A percentile compares a stretch with the other conserved stretches of the same genome.
These are phyloP conservation scores for Druon quercuslanigerum DNA, from an alignment of 1,140 invertebrate species.

Conservation along the genomic window DNA sequence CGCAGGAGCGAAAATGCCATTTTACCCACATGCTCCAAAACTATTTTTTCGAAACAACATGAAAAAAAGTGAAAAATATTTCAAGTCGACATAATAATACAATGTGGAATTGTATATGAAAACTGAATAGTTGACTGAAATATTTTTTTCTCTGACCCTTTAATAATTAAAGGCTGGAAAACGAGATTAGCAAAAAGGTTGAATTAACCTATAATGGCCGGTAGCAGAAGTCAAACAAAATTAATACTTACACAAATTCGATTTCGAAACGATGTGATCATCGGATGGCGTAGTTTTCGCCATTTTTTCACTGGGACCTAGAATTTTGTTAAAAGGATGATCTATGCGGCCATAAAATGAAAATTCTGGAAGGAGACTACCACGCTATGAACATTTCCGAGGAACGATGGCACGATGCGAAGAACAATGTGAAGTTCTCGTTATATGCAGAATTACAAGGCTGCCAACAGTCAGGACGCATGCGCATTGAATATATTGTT, in stretches of 20 bases:
- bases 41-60: no score
- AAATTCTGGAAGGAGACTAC: slow-evolving; percentile 11
- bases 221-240: slow-evolving; percentile 5
- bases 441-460: no score
- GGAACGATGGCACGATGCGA: background rate
- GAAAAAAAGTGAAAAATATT: no score
- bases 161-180: slow-evolving; percentile 20
- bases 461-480: no score
- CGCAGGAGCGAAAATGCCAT: no score
- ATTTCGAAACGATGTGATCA: slow-evolving; percentile 36
- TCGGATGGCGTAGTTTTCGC: slow-evolving; percentile 42
- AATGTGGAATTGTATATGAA: background rate
- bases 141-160: background rate
- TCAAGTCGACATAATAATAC: no score
- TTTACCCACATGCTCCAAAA: no score
- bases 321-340: slow-evolving; percentile 4
- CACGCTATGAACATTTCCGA: slow-evolving; percentile 32
- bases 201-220: slow-evolving; percentile 47
- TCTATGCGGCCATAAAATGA: slow-evolving; percentile 23
- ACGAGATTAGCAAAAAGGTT: background rate
- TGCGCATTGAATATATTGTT: no score
- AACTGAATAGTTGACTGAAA: background rate
- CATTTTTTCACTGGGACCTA: slow-evolving; percentile 37
- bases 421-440: no score
- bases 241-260: slow-evolving; percentile 45